Percentiles rank a stretch among this genome's conserved stretches.
Evolutionary conservation across 2,113 vertebrate species (phyloP).

Genomic region (Mustelus asterias): DNA sequence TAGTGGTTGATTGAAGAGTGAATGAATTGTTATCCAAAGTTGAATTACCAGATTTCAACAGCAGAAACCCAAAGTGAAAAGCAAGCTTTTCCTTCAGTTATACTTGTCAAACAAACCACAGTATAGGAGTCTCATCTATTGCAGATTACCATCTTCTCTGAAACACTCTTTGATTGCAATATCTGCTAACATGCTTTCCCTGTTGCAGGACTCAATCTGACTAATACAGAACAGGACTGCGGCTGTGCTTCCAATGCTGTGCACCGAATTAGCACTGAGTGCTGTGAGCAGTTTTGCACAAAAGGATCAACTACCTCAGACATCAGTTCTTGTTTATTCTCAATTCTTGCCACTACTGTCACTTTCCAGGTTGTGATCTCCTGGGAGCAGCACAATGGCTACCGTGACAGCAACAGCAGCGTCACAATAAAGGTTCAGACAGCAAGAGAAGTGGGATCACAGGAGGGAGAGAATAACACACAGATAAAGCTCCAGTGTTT

Average conservation of each 20-base stretch:
- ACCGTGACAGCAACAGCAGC: not conserved
- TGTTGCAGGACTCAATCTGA: not conserved
- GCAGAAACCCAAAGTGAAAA: not conserved
- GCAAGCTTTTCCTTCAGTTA: not conserved
- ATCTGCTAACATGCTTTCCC: not conserved
- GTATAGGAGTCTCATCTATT: not conserved
- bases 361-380: slow-evolving; percentile 6
- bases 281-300: not conserved
- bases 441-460: not conserved
- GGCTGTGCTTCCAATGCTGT: not conserved
- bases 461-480: not conserved
- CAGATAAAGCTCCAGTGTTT: not conserved
- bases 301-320: not conserved
- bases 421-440: not conserved
- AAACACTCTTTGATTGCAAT: not conserved
- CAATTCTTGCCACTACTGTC: not conserved
- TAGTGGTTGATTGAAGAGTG: not conserved
- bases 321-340: not conserved
- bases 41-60: not conserved
- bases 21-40: not conserved
- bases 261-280: not conserved
- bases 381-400: not conserved
- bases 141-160: not conserved
- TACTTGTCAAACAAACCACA: not conserved
- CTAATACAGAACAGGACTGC: not conserved